Evolutionary conservation across 2,888 invertebrate genomes (phyloP).

Genomic region (Meiosimyza decipiens): DNA sequence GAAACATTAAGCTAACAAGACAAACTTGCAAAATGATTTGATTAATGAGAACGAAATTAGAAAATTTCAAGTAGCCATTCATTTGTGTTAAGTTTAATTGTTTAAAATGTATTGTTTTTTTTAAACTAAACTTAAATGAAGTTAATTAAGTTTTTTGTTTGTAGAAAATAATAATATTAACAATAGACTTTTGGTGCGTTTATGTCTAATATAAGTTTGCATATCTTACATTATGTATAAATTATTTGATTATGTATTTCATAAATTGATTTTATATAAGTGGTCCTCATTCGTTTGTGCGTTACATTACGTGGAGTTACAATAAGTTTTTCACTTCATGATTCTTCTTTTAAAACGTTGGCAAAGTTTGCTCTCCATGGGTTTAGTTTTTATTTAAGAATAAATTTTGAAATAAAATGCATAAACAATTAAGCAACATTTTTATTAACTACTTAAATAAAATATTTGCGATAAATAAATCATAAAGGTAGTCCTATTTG

Average conservation of each 20-base stretch:
- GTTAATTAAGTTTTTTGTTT: no score
- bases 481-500: no score
- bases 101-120: slow-evolving; percentile 36
- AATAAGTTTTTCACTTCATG: slow-evolving; percentile 36
- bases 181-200: no score
- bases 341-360: slow-evolving; percentile 54
- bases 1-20: background rate
- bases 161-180: no score
- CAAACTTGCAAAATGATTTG: slow-evolving; percentile 16
- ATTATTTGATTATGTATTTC: slow-evolving; percentile 36
- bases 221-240: background rate
- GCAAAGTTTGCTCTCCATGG: slow-evolving; percentile 68
- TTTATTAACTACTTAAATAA: slow-evolving; percentile 8
- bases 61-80: slow-evolving; percentile 53
- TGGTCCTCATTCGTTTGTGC: slow-evolving; percentile 56
- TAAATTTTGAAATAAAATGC: slow-evolving; percentile 8
- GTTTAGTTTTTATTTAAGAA: slow-evolving; percentile 34
- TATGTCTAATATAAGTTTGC: background rate
- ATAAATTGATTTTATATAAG: slow-evolving; percentile 43
- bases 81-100: slow-evolving; percentile 36
- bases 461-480: no score
- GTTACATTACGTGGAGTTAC: slow-evolving; percentile 23
- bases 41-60: slow-evolving; percentile 36
- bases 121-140: no score
- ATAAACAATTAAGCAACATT: background rate